Conservation (phyloP, 1,140 invertebrate species). For the Drosophila orosa region DNA sequence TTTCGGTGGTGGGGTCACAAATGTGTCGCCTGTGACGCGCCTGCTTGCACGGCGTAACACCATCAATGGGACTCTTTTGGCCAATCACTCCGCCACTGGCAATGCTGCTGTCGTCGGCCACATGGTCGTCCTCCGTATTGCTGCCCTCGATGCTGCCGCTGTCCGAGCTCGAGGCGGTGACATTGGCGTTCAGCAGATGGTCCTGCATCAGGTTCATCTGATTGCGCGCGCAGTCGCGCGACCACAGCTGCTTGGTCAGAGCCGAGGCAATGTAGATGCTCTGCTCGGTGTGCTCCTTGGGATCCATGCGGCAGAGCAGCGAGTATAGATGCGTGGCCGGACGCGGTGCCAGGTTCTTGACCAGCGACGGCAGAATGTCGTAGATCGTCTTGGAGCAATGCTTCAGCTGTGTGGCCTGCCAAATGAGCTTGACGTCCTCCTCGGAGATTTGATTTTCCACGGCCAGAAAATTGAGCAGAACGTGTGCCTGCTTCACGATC, state of each 20-base stretch:
- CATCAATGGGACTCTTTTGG: slow-evolving; percentile 79
- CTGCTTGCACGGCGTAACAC: slow-evolving; percentile 85
- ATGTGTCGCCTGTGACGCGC: slow-evolving; percentile 75
- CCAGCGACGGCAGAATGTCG: slow-evolving; percentile 94
- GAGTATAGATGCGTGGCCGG: slow-evolving; percentile 95
- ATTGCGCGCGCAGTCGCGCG: slow-evolving; percentile 87
- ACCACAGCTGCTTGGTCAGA: slow-evolving; percentile 95
- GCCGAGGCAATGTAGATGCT: slow-evolving; percentile 95
- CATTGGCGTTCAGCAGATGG: slow-evolving; percentile 85
- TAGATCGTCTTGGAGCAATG: slow-evolving; percentile 97
- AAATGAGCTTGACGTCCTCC: slow-evolving; percentile 96
- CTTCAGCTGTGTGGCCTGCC: slow-evolving; percentile 96
- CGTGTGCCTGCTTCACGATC: slow-evolving; percentile 96
- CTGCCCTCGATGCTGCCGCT: slow-evolving; percentile 91
- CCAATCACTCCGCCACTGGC: slow-evolving; percentile 60
- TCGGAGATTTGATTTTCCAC: slow-evolving; percentile 95
- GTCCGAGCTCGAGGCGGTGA: slow-evolving; percentile 87
- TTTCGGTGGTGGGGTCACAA: slow-evolving; percentile 76
- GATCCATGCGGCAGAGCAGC: slow-evolving; percentile 92
- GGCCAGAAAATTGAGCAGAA: slow-evolving; percentile 95
- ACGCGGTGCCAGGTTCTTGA: slow-evolving; percentile 94
- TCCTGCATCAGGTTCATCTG: slow-evolving; percentile 85
- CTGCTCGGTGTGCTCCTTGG: slow-evolving; percentile 96
- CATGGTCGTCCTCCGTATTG: slow-evolving; percentile 90
- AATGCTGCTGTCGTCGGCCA: slow-evolving; percentile 84